Conservation (phyloP, 2,888 invertebrate genomes). For the Atherix ibis region DNA sequence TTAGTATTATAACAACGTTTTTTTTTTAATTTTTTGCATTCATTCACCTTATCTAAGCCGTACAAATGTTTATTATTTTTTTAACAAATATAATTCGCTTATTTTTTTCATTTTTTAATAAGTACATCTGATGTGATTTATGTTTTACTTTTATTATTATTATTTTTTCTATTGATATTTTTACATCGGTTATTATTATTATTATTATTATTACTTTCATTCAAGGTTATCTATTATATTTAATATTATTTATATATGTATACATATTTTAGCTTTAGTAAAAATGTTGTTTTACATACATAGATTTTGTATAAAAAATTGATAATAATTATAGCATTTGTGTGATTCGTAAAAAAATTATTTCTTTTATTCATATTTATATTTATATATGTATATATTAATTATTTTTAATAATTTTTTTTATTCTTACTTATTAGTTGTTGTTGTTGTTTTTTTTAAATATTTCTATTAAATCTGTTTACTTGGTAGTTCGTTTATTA, state of each 20-base stretch:
- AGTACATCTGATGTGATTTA: too few species aligned
- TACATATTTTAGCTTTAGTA: too few species aligned
- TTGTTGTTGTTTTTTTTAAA: too few species aligned
- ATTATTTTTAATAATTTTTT: conserved; percentile 7
- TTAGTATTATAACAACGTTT: too few species aligned
- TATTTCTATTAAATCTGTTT: too few species aligned
- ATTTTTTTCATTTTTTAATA: conserved; percentile 3
- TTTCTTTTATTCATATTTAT: conserved; percentile 7
- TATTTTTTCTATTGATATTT: not conserved
- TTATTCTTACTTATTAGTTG: too few species aligned
- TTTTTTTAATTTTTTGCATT: conserved; percentile 2
- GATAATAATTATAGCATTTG: conserved; percentile 11
- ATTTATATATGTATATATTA: conserved; percentile 7
- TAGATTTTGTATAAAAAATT: conserved; percentile 11
- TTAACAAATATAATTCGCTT: conserved; percentile 10
- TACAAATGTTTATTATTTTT: conserved; percentile 10
- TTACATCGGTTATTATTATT: not conserved
- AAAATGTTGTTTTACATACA: conserved; percentile 7
- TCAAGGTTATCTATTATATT: too few species aligned
- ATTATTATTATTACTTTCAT: too few species aligned
- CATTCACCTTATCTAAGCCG: conserved; percentile 10
- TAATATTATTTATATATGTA: too few species aligned
- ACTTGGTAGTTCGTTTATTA: too few species aligned
- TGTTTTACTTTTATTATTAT: conserved; percentile 1
- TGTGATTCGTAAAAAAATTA: conserved; percentile 11